Conservation (phyloP, 2,113 vertebrate species). For the Lamprotornis superbus region DNA sequence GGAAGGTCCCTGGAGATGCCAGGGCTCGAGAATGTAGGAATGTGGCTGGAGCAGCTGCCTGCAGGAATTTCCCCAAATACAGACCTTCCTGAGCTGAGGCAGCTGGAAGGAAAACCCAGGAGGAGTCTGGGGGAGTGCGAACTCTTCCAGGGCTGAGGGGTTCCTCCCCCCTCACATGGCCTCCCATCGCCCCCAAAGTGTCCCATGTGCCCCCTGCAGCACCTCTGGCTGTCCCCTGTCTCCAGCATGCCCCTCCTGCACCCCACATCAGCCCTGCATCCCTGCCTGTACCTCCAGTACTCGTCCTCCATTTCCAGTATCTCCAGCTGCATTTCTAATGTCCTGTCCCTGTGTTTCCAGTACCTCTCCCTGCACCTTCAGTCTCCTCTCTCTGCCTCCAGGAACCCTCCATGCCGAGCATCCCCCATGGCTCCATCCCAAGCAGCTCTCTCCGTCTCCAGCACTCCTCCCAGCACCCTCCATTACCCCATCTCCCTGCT, state of each 20-base stretch:
- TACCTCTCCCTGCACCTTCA: background rate
- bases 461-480: background rate
- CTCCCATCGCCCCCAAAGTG: background rate
- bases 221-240: background rate
- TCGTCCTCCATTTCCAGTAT: background rate
- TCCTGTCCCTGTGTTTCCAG: background rate
- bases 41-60: conserved; percentile 72
- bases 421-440: background rate
- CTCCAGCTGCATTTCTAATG: background rate
- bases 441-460: background rate
- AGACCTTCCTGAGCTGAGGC: conserved; percentile 76
- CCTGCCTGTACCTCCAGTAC: background rate
- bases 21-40: conserved; percentile 31
- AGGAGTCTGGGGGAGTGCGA: conserved; percentile 44
- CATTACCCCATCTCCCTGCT: background rate
- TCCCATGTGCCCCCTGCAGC: background rate
- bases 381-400: background rate
- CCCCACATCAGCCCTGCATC: no score
- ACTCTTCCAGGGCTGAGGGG: conserved; percentile 32
- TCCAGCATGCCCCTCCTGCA: background rate
- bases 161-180: accelerated
- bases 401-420: background rate
- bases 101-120: conserved; percentile 87
- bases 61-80: conserved; percentile 74
- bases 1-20: conserved; percentile 22